Base-by-base conservation (phyloP, 2,113 vertebrate genomes). In the Larimichthys polyactis region DNA sequence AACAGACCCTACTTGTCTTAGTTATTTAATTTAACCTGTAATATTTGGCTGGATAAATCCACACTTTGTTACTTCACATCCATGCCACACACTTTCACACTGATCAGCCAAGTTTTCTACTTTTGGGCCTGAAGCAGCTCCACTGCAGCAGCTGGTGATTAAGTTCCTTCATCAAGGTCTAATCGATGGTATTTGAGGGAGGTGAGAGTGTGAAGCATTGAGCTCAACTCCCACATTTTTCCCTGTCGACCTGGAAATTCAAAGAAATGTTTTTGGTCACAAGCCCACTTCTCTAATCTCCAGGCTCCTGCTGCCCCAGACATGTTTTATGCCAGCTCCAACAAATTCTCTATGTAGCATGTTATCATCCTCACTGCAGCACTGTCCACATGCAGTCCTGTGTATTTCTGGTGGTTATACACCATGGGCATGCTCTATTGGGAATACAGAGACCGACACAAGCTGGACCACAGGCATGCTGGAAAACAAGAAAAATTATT, bases 231-330 rank as follows among this genome's bases (percentile, higher is more conserved):
- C 65, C 27, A 64, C 46, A 73, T 74, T 75, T 71, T 55, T 12
- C 57, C 43, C 59, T 1, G 14, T 71, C 11, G 15, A 66, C 27
- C 11, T 32, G 12, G 43, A 86, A 71, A 71, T 67, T 76, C 20
- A 67, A 64, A 73, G 24, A 62, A 44, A 15, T 54, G 24, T 10
- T 16, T 71, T 73, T 12, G 54, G 73, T 81, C 66, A 76, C 48
- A 68, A 71, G 60, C 63, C 52, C 65, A 52, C 29, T 57, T 51
- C 19, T 75, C 52, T 82, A 19, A 85, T 72, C 16, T 58, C n/a
- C n/a, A 8, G 22, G 14, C 71, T 43, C 55, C 51, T 43, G 27
- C 55, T 57, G 62, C 32, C 49, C 44, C 27, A 71, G 54, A 63
- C 66, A 60, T 75, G 69, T 60, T 62, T 66, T 59, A 40, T 66